Evolutionary conservation across 30 jellyfish, hydroid and myxozoan species (phyloP).

Genomic region (Aurelia sp.): DNA sequence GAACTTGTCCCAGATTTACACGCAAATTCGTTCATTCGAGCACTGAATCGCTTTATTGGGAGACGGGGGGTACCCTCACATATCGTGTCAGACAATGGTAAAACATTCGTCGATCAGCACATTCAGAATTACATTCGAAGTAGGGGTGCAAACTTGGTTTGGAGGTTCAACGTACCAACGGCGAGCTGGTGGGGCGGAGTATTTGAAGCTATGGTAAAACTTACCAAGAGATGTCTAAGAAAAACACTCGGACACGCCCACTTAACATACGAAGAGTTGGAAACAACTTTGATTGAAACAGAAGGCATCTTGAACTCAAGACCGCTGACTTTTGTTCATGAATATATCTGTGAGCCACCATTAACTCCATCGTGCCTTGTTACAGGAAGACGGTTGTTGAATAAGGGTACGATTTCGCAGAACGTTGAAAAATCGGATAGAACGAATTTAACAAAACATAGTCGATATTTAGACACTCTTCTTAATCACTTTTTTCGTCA

Average conservation of each 20-base stretch:
- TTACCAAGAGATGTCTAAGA: background rate
- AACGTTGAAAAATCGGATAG: background rate
- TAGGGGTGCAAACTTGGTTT: background rate
- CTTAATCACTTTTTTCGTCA: background rate
- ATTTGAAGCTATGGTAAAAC: background rate
- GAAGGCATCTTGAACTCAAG: background rate
- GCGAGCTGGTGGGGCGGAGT: constrained; percentile 29
- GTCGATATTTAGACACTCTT: background rate
- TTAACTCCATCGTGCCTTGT: constrained; percentile 1
- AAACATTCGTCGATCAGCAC: no score
- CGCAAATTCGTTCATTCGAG: constrained; percentile 2
- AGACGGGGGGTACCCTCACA: background rate
- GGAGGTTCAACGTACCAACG: constrained; percentile 3
- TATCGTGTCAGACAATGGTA: background rate
- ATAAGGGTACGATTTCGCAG: background rate
- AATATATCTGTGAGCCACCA: background rate
- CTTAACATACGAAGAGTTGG: background rate
- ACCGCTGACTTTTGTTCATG: background rate
- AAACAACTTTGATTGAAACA: constrained; percentile 6
- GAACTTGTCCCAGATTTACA: background rate
- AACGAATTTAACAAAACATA: background rate
- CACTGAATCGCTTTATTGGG: background rate
- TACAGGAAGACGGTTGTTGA: constrained; percentile 1
- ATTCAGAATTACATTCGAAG: background rate
- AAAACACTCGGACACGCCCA: background rate